Conservation (phyloP, 2,797 vertebrate species). For the Synanceia verrucosa region DNA sequence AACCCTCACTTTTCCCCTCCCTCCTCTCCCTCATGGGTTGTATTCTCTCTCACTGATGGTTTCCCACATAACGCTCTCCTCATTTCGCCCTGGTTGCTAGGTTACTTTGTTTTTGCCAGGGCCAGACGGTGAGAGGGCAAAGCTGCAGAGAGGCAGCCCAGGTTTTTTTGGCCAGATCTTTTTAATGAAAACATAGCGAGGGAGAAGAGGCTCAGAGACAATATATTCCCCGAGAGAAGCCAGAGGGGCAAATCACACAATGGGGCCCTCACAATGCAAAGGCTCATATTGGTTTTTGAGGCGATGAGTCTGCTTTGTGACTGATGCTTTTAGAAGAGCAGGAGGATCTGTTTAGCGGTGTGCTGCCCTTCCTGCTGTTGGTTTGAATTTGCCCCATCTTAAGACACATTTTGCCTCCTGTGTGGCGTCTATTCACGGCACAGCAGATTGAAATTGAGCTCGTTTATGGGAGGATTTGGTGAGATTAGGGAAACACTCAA, state of each 20-base stretch:
- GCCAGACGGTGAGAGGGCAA: slow-evolving; percentile 61
- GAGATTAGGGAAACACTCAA: slow-evolving; percentile 10
- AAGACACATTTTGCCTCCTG: slow-evolving; percentile 24
- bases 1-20: slow-evolving; percentile 33
- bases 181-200: slow-evolving; percentile 75
- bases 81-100: slow-evolving; percentile 70
- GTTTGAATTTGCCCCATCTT: slow-evolving; percentile 40
- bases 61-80: slow-evolving; percentile 58
- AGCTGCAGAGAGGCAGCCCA: slow-evolving; percentile 41
- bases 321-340: slow-evolving; percentile 45
- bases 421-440: slow-evolving; percentile 20
- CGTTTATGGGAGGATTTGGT: slow-evolving; percentile 27
- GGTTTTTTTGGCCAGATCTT: slow-evolving; percentile 44
- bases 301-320: slow-evolving; percentile 53
- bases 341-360: slow-evolving; percentile 28
- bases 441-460: slow-evolving; percentile 14
- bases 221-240: slow-evolving; percentile 57
- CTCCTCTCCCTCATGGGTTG: slow-evolving; percentile 1
- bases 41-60: slow-evolving; percentile 28
- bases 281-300: slow-evolving; percentile 64
- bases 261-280: slow-evolving; percentile 48
- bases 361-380: slow-evolving; percentile 42
- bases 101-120: slow-evolving; percentile 69
- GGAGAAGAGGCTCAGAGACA: slow-evolving; percentile 65
- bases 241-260: slow-evolving; percentile 49